Evolutionary conservation across 2,113 vertebrate genomes (phyloP).

Genomic region (Leucoraja erinaceus): DNA sequence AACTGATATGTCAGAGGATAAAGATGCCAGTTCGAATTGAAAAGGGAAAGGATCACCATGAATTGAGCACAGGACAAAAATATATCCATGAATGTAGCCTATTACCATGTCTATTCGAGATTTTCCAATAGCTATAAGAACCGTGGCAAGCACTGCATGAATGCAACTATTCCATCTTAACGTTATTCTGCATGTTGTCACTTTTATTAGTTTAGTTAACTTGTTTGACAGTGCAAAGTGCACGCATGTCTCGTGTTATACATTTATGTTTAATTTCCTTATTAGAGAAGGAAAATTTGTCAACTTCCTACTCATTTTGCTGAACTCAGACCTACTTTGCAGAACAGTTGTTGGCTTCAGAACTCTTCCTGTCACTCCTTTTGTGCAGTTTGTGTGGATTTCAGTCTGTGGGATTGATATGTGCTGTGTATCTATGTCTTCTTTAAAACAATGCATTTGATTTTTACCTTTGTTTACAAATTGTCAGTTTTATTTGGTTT

Average conservation of each 20-base stretch:
- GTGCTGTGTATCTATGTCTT: neutral
- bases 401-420: too few relatives aligned
- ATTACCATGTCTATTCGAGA: neutral
- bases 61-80: neutral
- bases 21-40: neutral
- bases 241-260: neutral
- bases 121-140: neutral
- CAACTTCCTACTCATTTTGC: neutral
- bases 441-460: neutral
- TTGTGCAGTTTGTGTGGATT: neutral
- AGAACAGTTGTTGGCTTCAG: neutral
- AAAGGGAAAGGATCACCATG: neutral
- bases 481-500: slow-evolving; percentile 14
- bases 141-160: too few relatives aligned
- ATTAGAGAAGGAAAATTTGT: neutral
- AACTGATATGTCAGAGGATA: neutral
- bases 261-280: neutral
- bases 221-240: neutral
- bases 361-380: neutral
- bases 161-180: too few relatives aligned
- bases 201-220: neutral
- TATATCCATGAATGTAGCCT: neutral
- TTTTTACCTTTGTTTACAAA: neutral
- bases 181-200: neutral
- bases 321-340: neutral